These are phyloP conservation scores for Pampusana beccarii DNA, from an alignment of 2,113 vertebrate species.

Conservation along the genomic window DNA sequence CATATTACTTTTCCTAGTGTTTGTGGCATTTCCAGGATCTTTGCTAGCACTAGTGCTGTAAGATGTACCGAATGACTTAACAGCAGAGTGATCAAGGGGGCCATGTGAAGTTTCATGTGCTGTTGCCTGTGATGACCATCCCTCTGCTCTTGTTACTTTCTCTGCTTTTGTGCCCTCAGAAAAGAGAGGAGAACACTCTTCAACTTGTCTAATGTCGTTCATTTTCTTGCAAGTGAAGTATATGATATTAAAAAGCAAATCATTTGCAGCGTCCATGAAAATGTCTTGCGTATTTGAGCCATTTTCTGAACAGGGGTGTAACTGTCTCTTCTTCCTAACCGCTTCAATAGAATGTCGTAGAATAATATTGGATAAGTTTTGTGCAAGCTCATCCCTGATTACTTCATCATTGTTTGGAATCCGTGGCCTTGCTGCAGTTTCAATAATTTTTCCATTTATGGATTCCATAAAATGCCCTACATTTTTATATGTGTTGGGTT, in stretches of 20 bases:
- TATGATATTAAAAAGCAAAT: slow-evolving; percentile 86
- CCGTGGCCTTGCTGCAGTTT: slow-evolving; percentile 79
- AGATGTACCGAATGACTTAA: not conserved
- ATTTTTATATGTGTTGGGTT: slow-evolving; percentile 79
- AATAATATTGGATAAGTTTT: slow-evolving; percentile 86
- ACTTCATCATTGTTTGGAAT: slow-evolving; percentile 72
- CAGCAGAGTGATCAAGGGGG: not conserved
- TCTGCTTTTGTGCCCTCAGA: not conserved
- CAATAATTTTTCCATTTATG: slow-evolving; percentile 83
- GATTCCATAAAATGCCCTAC: slow-evolving; percentile 85
- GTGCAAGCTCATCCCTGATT: slow-evolving; percentile 82
- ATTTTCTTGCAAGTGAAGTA: slow-evolving; percentile 89
- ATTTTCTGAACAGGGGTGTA: slow-evolving; percentile 57
- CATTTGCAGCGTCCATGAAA: slow-evolving; percentile 83
- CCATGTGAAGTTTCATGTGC: not conserved
- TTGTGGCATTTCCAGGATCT: not conserved
- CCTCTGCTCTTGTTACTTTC: slow-evolving; percentile 4
- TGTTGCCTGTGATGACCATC: not conserved
- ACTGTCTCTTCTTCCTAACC: slow-evolving; percentile 77
- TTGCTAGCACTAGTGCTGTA: not conserved
- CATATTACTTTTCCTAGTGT: not conserved
- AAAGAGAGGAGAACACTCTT: slow-evolving; percentile 61
- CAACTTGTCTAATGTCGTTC: slow-evolving; percentile 73
- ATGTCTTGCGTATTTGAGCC: slow-evolving; percentile 67
- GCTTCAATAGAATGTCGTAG: slow-evolving; percentile 88